Evolutionary conservation across 2,797 vertebrate species (phyloP), one percentile per base, ranked within the genome.

Genomic region (Gallinago solitaria): DNA sequence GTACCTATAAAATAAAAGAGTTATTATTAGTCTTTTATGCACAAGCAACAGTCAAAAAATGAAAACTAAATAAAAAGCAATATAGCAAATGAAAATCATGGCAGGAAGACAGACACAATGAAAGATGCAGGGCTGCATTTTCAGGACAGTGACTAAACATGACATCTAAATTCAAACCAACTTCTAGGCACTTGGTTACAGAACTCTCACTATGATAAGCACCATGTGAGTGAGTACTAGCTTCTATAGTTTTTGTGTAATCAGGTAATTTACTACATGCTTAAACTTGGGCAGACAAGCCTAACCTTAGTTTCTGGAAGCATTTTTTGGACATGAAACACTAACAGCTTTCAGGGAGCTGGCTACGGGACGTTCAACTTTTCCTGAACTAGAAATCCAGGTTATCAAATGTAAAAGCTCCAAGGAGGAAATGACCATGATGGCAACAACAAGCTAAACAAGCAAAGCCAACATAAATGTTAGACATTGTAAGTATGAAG

Each of bases 1-100:
- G 82, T 59, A 92, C 74, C 98, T 98, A 85, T 24, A 85, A 96
- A 96, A 88, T 41, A 94, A 85, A 80, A 95, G 61, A 87, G 68
- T 45, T 24, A 25, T 16, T 21, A 56, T 97, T 96, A 97, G 47
- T 74, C 43, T 83, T 94, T 30, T 65, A 76, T 60, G 27, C 9
- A 41, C 19, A 91, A 48, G 39, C 39, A 90, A 78, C 86, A 77
- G 35, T 53, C 68, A 24, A 71, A 90, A 86, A 3, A 59, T 32
- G 53, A 23, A 78, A 45, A 28, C 32, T 1, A 78, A 90, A 30
- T 27, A 48, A 48, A 48, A 32, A 14, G 5, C n/a, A 69, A 68
- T 39, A 56, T 1, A 81, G 25, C 50, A 73, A 87, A 90, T 78
- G 28, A 76, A 93, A 78, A 79, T 65, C 18, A 74, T 1, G 11